These are phyloP conservation scores for Selenia dentaria DNA, from an alignment of 2,888 invertebrate genomes.

Conservation along the genomic window DNA sequence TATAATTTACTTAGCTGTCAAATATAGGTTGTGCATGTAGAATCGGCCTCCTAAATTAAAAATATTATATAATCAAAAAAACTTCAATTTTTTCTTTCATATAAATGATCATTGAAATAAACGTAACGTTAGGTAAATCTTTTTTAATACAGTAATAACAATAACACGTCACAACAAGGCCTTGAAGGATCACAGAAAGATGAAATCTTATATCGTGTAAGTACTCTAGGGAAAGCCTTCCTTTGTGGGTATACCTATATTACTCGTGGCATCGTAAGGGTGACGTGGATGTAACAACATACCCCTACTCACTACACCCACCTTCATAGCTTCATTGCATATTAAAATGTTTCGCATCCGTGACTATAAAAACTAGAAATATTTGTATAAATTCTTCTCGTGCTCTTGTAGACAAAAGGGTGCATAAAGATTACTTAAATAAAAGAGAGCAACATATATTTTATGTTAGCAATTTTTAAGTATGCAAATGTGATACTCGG, in stretches of 20 bases:
- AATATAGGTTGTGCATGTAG: no score
- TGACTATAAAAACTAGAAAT: slow-evolving; percentile 37
- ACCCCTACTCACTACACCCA: slow-evolving; percentile 25
- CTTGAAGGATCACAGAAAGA: slow-evolving; percentile 58
- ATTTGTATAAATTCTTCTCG: slow-evolving; percentile 13
- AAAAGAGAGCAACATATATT: not conserved
- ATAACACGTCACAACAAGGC: not conserved
- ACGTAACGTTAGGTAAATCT: no score
- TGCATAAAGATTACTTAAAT: slow-evolving; percentile 22
- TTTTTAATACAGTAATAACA: no score
- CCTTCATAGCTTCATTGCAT: slow-evolving; percentile 45
- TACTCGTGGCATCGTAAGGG: slow-evolving; percentile 31
- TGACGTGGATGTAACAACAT: slow-evolving; percentile 30
- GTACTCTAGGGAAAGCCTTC: slow-evolving; percentile 41
- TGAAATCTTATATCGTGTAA: slow-evolving; percentile 61
- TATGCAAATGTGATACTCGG: not conserved
- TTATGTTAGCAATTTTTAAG: not conserved
- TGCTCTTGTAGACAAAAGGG: slow-evolving; percentile 19
- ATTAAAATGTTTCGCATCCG: slow-evolving; percentile 52
- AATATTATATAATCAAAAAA: no score
- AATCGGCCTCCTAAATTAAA: no score
- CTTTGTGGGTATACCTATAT: slow-evolving; percentile 30
- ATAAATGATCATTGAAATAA: no score
- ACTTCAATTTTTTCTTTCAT: no score
- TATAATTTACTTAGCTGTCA: no score